These are phyloP conservation scores for Atractosteus spatula DNA, from an alignment of 2,113 vertebrate species.

Conservation along the genomic window DNA sequence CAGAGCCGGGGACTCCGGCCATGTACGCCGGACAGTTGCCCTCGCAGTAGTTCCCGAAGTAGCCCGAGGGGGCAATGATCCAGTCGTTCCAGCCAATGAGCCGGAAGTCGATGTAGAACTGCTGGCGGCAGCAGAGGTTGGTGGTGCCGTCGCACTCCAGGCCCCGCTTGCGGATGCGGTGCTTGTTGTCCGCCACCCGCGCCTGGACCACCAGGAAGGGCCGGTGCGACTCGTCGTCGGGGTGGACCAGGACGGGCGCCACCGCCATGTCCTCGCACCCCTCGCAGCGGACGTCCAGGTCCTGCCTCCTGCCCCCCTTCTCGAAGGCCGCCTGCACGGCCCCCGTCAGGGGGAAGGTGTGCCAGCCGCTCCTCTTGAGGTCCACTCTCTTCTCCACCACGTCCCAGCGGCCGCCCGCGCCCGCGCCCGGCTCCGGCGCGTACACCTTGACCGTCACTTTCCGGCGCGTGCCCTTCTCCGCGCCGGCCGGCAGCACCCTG, in stretches of 20 bases:
- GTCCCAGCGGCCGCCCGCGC: slow-evolving; percentile 70
- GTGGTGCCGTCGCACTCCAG: slow-evolving; percentile 94
- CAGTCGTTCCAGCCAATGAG: slow-evolving; percentile 98
- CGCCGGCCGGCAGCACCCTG: slow-evolving; percentile 81
- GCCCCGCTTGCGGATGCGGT: slow-evolving; percentile 94
- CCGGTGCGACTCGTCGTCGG: slow-evolving; percentile 85
- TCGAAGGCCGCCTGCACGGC: slow-evolving; percentile 83
- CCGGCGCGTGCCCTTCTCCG: slow-evolving; percentile 84
- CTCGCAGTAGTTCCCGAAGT: slow-evolving; percentile 98
- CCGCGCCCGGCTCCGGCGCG: slow-evolving; percentile 75
- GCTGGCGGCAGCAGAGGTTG: slow-evolving; percentile 94
- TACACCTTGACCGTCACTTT: slow-evolving; percentile 90
- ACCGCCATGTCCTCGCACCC: slow-evolving; percentile 82
- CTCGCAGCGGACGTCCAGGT: slow-evolving; percentile 90
- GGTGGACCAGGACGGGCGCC: slow-evolving; percentile 83
- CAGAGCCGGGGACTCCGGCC: slow-evolving; percentile 91
- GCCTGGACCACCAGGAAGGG: slow-evolving; percentile 95
- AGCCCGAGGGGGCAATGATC: slow-evolving; percentile 97
- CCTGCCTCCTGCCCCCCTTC: slow-evolving; percentile 82
- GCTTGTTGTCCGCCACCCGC: slow-evolving; percentile 82
- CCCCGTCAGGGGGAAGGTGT: slow-evolving; percentile 91
- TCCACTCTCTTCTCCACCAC: slow-evolving; percentile 93
- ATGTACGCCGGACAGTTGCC: slow-evolving; percentile 97
- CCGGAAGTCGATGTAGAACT: slow-evolving; percentile 99
- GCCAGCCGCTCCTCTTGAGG: slow-evolving; percentile 95